Conservation (phyloP, 2,888 invertebrate genomes). For the Drosophila fungiperda region DNA sequence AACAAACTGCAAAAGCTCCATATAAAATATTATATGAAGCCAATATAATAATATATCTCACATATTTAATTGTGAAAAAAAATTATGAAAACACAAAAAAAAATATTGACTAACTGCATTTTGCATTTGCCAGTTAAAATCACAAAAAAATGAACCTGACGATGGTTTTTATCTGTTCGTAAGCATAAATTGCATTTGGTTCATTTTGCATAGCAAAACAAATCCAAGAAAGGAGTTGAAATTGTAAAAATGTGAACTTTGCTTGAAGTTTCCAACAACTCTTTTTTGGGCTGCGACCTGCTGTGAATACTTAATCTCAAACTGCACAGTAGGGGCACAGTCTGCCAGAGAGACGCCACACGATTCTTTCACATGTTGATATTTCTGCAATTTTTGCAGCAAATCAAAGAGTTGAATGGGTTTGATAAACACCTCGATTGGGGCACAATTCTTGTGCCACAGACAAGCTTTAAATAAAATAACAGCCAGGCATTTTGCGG, state of each 20-base stretch:
- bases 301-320: slow-evolving; percentile 40
- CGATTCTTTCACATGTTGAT: slow-evolving; percentile 11
- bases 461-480: slow-evolving; percentile 21
- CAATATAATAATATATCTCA: slow-evolving; percentile 58
- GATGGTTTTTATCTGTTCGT: not conserved
- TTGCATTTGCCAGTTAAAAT: not conserved
- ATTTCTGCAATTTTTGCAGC: slow-evolving; percentile 21
- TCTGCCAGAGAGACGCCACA: not conserved
- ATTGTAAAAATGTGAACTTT: slow-evolving; percentile 30
- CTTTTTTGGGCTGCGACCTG: slow-evolving; percentile 5
- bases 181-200: not conserved
- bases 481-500: slow-evolving; percentile 31
- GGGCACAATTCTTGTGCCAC: slow-evolving; percentile 18
- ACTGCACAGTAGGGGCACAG: slow-evolving; percentile 28
- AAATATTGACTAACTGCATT: not conserved
- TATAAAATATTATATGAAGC: slow-evolving; percentile 46
- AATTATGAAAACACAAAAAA: slow-evolving; percentile 17
- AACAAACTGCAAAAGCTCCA: slow-evolving; percentile 22
- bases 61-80: slow-evolving; percentile 36
- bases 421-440: slow-evolving; percentile 55
- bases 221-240: not conserved
- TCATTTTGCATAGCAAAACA: slow-evolving; percentile 3
- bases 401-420: slow-evolving; percentile 57
- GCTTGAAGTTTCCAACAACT: not conserved
- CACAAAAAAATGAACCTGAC: not conserved